These are phyloP conservation scores for Hyles vespertilio DNA, from an alignment of 1,140 invertebrate species.

Conservation along the genomic window DNA sequence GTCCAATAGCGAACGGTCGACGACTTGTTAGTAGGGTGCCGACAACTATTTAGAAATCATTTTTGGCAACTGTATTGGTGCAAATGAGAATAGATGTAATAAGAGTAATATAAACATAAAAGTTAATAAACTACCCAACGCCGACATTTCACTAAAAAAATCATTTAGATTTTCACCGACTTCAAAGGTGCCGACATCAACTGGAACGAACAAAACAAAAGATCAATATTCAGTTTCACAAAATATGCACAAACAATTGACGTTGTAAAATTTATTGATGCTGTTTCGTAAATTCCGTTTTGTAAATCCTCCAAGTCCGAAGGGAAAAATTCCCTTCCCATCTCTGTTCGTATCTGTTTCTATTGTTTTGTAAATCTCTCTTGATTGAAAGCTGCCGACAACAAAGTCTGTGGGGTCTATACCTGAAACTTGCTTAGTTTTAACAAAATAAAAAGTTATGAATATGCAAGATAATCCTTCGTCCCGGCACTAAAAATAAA, in stretches of 20 bases:
- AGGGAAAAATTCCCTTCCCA: conserved; percentile 23
- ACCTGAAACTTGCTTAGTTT: conserved; percentile 22
- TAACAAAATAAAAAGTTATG: conserved; percentile 14
- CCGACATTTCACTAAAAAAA: too few species aligned
- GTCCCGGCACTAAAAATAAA: too few species aligned
- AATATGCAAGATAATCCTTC: conserved; percentile 21
- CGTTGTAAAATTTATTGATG: conserved; percentile 50
- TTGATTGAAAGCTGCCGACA: conserved; percentile 43
- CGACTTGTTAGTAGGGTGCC: too few species aligned
- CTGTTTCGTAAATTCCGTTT: conserved; percentile 33
- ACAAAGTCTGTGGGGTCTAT: conserved; percentile 21
- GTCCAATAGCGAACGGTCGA: too few species aligned
- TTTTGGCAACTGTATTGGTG: too few species aligned
- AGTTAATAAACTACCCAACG: too few species aligned
- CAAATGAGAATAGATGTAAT: too few species aligned
- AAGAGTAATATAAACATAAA: too few species aligned
- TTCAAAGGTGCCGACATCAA: conserved; percentile 27
- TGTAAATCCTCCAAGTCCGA: conserved; percentile 24
- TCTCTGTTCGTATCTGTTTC: conserved; percentile 21
- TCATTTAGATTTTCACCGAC: background rate
- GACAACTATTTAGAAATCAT: too few species aligned
- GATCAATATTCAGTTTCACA: conserved; percentile 19
- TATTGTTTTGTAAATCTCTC: conserved; percentile 35
- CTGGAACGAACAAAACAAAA: conserved; percentile 33
- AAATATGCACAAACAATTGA: conserved; percentile 37